Evolutionary conservation across 2,888 invertebrate genomes (phyloP).

Genomic region (Ashinkailepas kermadecensis): DNA sequence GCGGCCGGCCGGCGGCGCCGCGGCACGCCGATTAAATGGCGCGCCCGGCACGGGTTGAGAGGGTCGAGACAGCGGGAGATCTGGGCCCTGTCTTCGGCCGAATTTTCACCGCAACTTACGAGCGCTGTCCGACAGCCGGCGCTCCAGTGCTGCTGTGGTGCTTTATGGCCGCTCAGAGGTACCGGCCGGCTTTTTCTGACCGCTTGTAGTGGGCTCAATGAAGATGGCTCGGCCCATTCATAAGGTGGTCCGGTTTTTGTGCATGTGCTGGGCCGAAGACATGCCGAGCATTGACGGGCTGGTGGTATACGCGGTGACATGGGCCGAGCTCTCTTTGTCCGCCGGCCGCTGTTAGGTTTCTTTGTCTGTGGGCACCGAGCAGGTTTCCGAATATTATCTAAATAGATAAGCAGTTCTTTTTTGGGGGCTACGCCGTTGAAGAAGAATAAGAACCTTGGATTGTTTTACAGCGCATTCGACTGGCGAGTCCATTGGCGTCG

Average conservation of each 20-base stretch:
- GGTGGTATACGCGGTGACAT: too few relatives aligned
- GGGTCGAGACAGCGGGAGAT: background rate
- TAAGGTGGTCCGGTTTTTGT: background rate
- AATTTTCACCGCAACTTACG: background rate
- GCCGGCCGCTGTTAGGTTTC: too few relatives aligned
- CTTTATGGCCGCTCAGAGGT: background rate
- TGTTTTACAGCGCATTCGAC: too few relatives aligned
- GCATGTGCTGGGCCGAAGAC: too few relatives aligned
- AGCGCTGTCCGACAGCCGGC: background rate
- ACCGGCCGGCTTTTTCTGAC: background rate
- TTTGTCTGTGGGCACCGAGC: too few relatives aligned
- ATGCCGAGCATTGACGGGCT: too few relatives aligned
- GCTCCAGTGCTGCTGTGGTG: background rate
- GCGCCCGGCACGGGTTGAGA: background rate
- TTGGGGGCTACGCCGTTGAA: too few relatives aligned
- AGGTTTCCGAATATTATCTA: too few relatives aligned
- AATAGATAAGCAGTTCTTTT: too few relatives aligned
- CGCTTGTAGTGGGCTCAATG: background rate
- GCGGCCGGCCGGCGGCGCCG: background rate
- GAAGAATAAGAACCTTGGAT: too few relatives aligned
- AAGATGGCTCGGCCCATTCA: slow-evolving; percentile 7
- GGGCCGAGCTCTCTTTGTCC: too few relatives aligned
- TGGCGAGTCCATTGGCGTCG: too few relatives aligned
- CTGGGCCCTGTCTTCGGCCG: background rate
- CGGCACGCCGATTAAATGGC: background rate